Percentiles rank a stretch among this genome's conserved stretches.
Evolutionary conservation across 2,113 vertebrate genomes (phyloP).

Genomic region (Erythrolamprus reginae): DNA sequence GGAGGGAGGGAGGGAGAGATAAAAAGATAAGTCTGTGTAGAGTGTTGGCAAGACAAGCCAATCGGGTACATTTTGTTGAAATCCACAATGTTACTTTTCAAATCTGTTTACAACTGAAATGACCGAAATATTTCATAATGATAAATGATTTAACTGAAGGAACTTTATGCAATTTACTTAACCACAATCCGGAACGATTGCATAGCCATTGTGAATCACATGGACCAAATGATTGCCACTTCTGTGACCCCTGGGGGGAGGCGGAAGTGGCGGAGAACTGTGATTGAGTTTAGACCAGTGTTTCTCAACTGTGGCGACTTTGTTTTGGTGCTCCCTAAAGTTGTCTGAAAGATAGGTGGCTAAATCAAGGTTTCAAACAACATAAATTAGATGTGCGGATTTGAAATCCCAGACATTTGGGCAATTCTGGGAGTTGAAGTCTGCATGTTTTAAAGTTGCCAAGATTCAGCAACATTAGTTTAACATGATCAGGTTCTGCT

Average conservation of each 20-base stretch:
- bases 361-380: background rate
- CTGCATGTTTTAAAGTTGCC: background rate
- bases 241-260: background rate
- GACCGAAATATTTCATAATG: background rate
- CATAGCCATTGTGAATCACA: background rate
- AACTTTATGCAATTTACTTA: background rate
- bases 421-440: background rate
- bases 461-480: background rate
- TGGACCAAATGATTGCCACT: background rate
- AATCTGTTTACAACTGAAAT: background rate
- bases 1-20: too few species aligned
- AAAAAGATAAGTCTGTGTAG: background rate
- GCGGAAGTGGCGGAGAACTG: background rate
- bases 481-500: background rate
- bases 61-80: background rate
- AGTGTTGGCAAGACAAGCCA: background rate
- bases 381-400: too few species aligned
- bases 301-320: background rate
- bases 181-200: background rate
- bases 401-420: background rate
- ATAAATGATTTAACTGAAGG: background rate
- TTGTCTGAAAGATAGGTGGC: background rate
- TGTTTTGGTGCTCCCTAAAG: background rate
- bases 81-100: constrained; percentile 2
- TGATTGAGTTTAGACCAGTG: background rate